Percentiles rank a stretch among this genome's conserved stretches.
Conservation (phyloP, 2,113 vertebrate genomes). For the Varanus komodoensis region DNA sequence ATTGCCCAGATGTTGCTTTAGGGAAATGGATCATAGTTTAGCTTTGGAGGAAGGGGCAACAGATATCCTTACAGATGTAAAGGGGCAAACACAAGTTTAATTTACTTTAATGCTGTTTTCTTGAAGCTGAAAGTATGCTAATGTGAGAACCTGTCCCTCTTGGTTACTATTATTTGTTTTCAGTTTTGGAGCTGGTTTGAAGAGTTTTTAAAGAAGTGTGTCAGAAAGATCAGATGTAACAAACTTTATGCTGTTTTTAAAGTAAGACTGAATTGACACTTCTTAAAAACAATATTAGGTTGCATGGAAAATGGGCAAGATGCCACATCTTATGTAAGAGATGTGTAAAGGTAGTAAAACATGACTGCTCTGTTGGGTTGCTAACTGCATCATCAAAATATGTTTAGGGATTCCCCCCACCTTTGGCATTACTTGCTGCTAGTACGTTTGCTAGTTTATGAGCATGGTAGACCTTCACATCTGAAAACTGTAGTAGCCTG, state of each 20-base stretch:
- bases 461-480: conserved; percentile 1
- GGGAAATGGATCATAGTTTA: conserved; percentile 9
- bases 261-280: neutral
- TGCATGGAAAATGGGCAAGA: neutral
- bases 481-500: neutral
- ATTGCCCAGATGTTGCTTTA: conserved; percentile 17
- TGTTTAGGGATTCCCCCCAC: neutral
- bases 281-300: neutral
- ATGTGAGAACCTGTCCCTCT: conserved; percentile 5
- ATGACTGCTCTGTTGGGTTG: neutral
- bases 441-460: neutral
- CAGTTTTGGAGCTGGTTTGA: neutral
- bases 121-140: neutral
- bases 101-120: conserved; percentile 6
- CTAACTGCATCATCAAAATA: neutral
- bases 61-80: neutral
- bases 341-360: neutral
- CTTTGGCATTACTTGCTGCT: neutral
- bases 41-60: neutral
- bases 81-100: neutral
- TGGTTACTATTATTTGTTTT: conserved; percentile 12
- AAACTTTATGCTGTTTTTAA: neutral
- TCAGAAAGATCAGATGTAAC: neutral
- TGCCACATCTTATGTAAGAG: neutral
- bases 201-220: neutral